Evolutionary conservation across 2,888 invertebrate genomes (phyloP), one percentile per base, ranked within the genome.

Genomic region (Ichneumoninae sp.): DNA sequence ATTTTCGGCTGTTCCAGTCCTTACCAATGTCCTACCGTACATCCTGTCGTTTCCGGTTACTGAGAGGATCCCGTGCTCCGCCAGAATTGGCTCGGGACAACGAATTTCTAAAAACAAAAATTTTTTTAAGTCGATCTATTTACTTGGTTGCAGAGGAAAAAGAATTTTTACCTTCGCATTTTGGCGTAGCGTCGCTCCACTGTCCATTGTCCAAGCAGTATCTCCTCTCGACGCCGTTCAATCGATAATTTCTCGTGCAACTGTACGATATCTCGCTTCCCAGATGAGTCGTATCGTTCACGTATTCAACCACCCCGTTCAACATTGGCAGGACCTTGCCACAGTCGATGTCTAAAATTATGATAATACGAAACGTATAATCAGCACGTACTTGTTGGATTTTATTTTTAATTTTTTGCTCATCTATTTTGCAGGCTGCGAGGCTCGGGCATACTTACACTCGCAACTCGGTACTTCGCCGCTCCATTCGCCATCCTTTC

Each of bases 31-130:
- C 36, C 98, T 95, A 0, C 98, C 98, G 91, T 98, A 98, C 95
- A 97, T 97, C 73, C 98, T 95, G 92, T 98, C 98, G 92, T 98
- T 98, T 74, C 98, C 98, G 0, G 98, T 98, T 47, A 98, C 97
- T 0, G 98, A 98, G 0, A 98, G 95, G 30, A 98, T 97, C 86
- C 98, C 97, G 92, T 98, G 98, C 40, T 97, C 96, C 0, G 98
- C 97, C 40, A 98, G 94, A 2, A 96, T 94, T 0, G 98, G 98
- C 90, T 98, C 98, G 0, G 96, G 95, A 90, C 98, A 98, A 76
- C 98, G 96, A 87, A 98, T 97, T 95, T 98, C 98, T 97, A 93
- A 0, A 93, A 92, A 36, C 40, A 75, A 73, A 82, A 78, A 0
- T 19, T 19, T 19, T 19, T 19, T 19, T 2, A 8, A 8, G 7